These are phyloP conservation scores for Ophioninae sp. DNA, from an alignment of 2,888 invertebrate species.

Conservation along the genomic window DNA sequence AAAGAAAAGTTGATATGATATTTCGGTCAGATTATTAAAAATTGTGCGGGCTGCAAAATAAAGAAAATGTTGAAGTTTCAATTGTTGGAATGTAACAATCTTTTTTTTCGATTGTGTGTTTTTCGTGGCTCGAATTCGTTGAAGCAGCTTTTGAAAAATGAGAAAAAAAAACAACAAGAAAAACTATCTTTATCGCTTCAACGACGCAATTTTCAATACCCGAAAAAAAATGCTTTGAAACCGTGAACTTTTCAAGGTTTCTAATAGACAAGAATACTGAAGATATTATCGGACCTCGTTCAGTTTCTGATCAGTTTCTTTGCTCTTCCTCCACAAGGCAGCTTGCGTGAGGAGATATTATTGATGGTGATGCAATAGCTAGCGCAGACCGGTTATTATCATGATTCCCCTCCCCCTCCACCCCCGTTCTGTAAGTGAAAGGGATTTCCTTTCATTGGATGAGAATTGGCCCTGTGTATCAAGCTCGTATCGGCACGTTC, in stretches of 20 bases:
- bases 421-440: slow-evolving; percentile 32
- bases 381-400: slow-evolving; percentile 40
- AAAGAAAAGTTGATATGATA: no score
- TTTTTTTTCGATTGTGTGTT: no score
- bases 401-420: not conserved
- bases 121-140: no score
- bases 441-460: slow-evolving; percentile 38
- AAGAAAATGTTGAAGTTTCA: not conserved
- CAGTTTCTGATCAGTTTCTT: slow-evolving; percentile 9
- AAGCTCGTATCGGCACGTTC: not conserved
- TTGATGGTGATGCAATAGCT: slow-evolving; percentile 50
- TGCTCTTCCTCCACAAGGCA: not conserved
- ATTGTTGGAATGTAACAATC: not conserved
- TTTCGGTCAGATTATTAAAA: no score
- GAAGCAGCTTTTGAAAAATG: not conserved
- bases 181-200: not conserved
- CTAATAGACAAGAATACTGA: not conserved
- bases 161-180: not conserved
- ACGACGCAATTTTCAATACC: not conserved
- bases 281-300: slow-evolving; percentile 28
- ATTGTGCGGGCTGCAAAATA: not conserved
- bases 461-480: slow-evolving; percentile 5
- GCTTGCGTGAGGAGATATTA: slow-evolving; percentile 13
- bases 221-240: not conserved
- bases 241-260: not conserved